Conservation (phyloP, 2,113 vertebrate genomes). For the Egretta garzetta region DNA sequence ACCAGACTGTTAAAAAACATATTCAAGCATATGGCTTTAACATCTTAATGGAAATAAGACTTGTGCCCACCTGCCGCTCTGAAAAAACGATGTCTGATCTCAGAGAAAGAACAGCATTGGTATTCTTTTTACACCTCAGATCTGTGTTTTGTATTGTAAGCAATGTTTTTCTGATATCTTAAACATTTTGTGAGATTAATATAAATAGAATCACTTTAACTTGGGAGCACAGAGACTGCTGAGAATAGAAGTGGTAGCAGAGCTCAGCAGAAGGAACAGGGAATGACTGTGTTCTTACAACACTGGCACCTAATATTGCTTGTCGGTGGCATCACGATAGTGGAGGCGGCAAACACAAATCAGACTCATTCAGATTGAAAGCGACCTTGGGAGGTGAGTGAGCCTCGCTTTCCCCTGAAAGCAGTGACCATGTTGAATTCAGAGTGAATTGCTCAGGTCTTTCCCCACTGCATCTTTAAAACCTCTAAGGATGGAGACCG, state of each 20-base stretch:
- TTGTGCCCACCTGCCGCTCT: neutral
- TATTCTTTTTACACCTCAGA: neutral
- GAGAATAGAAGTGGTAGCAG: neutral
- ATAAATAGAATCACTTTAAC: conserved; percentile 23
- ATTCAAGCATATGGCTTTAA: neutral
- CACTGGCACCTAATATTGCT: neutral
- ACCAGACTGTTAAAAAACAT: neutral
- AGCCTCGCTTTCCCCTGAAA: neutral
- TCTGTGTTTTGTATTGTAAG: neutral
- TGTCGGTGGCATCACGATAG: neutral
- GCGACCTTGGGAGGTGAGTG: neutral
- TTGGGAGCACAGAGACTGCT: neutral
- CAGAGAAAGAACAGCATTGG: neutral
- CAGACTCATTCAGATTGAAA: neutral
- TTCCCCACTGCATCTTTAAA: neutral
- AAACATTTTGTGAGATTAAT: neutral
- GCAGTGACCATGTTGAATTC: neutral
- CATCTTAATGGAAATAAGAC: neutral
- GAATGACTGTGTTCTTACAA: neutral
- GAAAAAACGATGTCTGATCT: neutral
- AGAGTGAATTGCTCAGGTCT: neutral
- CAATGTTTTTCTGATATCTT: neutral
- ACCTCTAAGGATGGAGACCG: neutral
- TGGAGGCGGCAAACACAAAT: neutral
- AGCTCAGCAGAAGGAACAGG: neutral